A percentile compares a stretch with the other conserved stretches of the same genome.
Evolutionary conservation across 2,797 vertebrate species (phyloP).

Genomic region (Dipus sagitta): DNA sequence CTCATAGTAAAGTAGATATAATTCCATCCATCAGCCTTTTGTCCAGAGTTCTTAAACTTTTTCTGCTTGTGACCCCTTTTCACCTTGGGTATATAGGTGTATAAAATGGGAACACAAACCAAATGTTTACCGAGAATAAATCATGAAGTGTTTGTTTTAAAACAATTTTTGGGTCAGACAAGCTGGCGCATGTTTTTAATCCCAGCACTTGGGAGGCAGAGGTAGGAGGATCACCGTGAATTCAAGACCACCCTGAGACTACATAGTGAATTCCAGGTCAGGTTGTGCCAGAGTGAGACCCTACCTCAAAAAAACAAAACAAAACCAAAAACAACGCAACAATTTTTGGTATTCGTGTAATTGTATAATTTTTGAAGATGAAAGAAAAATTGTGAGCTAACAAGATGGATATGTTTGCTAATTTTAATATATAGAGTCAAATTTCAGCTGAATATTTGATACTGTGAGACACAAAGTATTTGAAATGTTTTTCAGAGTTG

Average conservation of each 20-base stretch:
- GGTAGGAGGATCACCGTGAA: no score
- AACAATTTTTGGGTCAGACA: neutral
- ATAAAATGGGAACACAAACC: neutral
- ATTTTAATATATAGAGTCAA: neutral
- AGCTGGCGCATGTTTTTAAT: no score
- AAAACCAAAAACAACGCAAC: neutral
- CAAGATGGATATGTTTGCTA: neutral
- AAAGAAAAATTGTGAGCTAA: neutral
- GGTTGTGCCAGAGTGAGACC: no score
- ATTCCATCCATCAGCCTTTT: conserved; percentile 54
- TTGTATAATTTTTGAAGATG: neutral
- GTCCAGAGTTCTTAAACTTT: neutral
- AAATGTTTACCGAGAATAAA: neutral
- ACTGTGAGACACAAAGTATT: neutral
- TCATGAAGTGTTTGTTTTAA: neutral
- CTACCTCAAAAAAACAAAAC: no score
- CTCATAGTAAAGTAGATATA: conserved; percentile 47
- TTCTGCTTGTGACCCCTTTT: neutral
- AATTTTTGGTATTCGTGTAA: neutral
- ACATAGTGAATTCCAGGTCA: no score
- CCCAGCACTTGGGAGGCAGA: no score
- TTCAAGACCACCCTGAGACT: no score
- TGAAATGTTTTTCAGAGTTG: neutral
- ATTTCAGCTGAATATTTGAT: neutral
- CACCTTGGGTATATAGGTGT: neutral